Conservation (phyloP, 2,113 vertebrate genomes). For the Sinocyclocheilus rhinocerous region DNA sequence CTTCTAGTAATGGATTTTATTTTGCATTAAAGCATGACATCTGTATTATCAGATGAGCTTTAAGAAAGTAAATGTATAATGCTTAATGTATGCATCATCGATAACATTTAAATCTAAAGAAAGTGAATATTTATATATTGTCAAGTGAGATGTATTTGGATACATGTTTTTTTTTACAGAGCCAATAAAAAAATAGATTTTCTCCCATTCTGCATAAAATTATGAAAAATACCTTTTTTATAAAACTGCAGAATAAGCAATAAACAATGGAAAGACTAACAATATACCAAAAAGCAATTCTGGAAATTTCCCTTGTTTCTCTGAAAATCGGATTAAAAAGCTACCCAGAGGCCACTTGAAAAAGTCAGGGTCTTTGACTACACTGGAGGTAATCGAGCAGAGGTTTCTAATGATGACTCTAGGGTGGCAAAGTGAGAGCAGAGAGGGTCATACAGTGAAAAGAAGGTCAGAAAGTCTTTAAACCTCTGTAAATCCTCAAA, state of each 20-base stretch:
- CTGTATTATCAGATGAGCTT: not conserved
- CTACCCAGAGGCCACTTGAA: conserved; percentile 56
- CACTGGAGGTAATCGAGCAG: conserved; percentile 65
- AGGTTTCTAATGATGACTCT: conserved; percentile 68
- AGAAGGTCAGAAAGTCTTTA: conserved; percentile 60
- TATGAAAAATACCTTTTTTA: not conserved
- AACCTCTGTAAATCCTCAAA: conserved; percentile 63
- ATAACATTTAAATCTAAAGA: too few relatives aligned
- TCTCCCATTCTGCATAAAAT: not conserved
- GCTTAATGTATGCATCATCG: too few relatives aligned
- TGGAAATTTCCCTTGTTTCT: conserved; percentile 43
- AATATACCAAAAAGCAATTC: conserved; percentile 36
- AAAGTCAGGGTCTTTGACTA: conserved; percentile 58
- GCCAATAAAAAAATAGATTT: not conserved
- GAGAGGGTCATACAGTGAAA: conserved; percentile 64
- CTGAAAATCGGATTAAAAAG: conserved; percentile 48
- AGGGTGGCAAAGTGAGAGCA: conserved; percentile 49
- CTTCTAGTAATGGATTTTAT: not conserved
- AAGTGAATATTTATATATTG: too few relatives aligned
- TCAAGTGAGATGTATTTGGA: too few relatives aligned
- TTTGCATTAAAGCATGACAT: not conserved
- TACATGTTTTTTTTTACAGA: not conserved
- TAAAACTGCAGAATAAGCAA: not conserved
- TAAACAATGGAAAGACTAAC: conserved; percentile 27
- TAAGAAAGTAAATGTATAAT: not conserved